Percentiles rank a stretch among this genome's conserved stretches.
phyloP scores from a whole-genome alignment of 1,140 invertebrate genomes.

The Drosophila takahashii region DNA sequence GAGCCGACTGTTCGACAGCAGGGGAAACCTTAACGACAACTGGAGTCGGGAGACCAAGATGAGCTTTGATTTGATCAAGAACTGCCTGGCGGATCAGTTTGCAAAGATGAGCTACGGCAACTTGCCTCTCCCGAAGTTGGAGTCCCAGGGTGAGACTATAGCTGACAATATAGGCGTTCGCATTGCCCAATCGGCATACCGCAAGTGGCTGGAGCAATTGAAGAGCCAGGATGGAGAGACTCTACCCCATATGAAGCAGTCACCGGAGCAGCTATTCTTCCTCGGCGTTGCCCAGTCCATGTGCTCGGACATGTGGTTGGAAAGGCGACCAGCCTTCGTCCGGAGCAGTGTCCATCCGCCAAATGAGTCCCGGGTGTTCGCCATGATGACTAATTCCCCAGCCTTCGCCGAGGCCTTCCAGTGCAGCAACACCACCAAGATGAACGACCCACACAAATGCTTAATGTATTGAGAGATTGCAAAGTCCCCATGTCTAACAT shows the following conservation, averaged over 20 bases:
- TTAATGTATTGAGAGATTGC: slow-evolving; percentile 88
- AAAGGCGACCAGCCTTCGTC: slow-evolving; percentile 11
- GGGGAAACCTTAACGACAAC: slow-evolving; percentile 90
- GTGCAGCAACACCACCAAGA: slow-evolving; percentile 90
- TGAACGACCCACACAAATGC: slow-evolving; percentile 97
- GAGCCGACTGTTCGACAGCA: slow-evolving; percentile 88
- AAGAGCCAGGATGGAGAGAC: slow-evolving; percentile 85
- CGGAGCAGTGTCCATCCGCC: slow-evolving; percentile 94
- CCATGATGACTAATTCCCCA: slow-evolving; percentile 93
- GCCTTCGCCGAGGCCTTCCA: slow-evolving; percentile 94
- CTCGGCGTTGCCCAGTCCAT: slow-evolving; percentile 93
- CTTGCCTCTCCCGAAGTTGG: slow-evolving; percentile 89
- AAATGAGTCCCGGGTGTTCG: slow-evolving; percentile 92
- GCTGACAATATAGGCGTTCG: slow-evolving; percentile 97
- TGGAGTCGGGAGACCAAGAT: slow-evolving; percentile 95
- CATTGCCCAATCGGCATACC: slow-evolving; percentile 94
- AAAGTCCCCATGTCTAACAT: background rate
- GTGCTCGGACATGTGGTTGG: slow-evolving; percentile 49
- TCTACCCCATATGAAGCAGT: slow-evolving; percentile 91
- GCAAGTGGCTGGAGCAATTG: slow-evolving; percentile 85
- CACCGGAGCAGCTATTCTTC: slow-evolving; percentile 95
- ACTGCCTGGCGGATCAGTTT: slow-evolving; percentile 97
- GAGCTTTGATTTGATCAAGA: slow-evolving; percentile 93
- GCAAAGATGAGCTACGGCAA: slow-evolving; percentile 88
- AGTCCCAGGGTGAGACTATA: slow-evolving; percentile 94